Evolutionary conservation across 2,113 vertebrate species (phyloP).

Genomic region (Poeciliopsis prolifica): DNA sequence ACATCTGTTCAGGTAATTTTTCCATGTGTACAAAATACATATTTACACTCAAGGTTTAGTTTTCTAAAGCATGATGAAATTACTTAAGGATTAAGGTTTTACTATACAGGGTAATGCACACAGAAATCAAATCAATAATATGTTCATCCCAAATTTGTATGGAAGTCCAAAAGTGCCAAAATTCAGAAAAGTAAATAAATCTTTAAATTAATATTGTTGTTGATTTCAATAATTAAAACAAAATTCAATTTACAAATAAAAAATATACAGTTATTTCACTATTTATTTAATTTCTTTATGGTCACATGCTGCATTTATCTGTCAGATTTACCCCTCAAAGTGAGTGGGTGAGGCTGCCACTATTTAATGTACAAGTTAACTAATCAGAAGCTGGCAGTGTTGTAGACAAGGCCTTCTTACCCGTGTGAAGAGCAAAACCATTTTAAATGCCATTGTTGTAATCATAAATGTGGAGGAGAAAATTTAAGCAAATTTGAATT

Average conservation of each 20-base stretch:
- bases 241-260: not conserved
- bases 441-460: too few relatives aligned
- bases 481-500: too few relatives aligned
- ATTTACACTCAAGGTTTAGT: constrained; percentile 31
- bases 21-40: constrained; percentile 10
- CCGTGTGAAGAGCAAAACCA: too few relatives aligned
- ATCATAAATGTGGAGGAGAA: too few relatives aligned
- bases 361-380: not conserved
- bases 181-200: not conserved
- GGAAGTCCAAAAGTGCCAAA: not conserved
- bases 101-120: constrained; percentile 7
- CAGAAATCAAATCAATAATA: constrained; percentile 29
- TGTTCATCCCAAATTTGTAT: not conserved
- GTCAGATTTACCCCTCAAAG: not conserved
- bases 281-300: not conserved
- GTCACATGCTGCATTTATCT: not conserved
- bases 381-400: not conserved
- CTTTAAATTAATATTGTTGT: not conserved
- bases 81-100: constrained; percentile 13
- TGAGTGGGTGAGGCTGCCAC: too few relatives aligned
- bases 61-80: constrained; percentile 14
- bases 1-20: constrained; percentile 28
- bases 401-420: too few relatives aligned
- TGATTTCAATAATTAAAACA: not conserved
- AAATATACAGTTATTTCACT: not conserved